These are phyloP conservation scores for Cephus pygmeus DNA, from an alignment of 2,888 invertebrate genomes.

Conservation along the genomic window DNA sequence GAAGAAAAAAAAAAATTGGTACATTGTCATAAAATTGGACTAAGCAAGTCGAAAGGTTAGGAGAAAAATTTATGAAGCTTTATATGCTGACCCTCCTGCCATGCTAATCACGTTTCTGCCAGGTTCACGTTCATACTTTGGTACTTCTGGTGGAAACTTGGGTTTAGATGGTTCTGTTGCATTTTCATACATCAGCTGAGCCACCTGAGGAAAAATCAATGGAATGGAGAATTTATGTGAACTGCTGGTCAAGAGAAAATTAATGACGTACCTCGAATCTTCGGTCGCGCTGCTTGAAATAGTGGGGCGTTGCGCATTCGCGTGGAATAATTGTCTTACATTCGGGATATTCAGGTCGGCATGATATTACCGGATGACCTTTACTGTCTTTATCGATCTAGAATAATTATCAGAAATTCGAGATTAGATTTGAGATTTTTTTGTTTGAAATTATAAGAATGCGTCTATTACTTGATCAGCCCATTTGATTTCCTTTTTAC, in stretches of 20 bases:
- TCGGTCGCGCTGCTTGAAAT: slow-evolving; percentile 19
- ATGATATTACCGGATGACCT: slow-evolving; percentile 32
- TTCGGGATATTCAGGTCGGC: slow-evolving; percentile 25
- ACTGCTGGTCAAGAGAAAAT: neutral
- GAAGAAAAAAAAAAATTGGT: too few relatives aligned
- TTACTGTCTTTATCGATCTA: slow-evolving; percentile 30
- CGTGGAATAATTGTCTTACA: slow-evolving; percentile 21
- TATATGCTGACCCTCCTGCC: slow-evolving; percentile 4
- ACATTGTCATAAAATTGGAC: too few relatives aligned
- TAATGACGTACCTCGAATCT: slow-evolving; percentile 28
- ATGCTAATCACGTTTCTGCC: slow-evolving; percentile 18
- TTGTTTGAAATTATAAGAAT: neutral
- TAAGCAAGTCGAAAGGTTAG: too few relatives aligned
- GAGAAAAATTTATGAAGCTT: neutral
- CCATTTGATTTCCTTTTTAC: slow-evolving; percentile 34
- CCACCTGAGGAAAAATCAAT: slow-evolving; percentile 21
- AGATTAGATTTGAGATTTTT: neutral
- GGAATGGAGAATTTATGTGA: slow-evolving; percentile 6
- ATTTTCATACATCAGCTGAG: slow-evolving; percentile 24
- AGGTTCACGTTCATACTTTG: slow-evolving; percentile 13
- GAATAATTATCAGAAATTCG: neutral
- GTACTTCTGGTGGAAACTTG: slow-evolving; percentile 16
- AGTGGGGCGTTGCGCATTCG: slow-evolving; percentile 17
- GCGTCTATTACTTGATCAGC: slow-evolving; percentile 33
- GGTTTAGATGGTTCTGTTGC: slow-evolving; percentile 19